Evolutionary conservation across 2,113 vertebrate species (phyloP).

Genomic region (Alligator sinensis): DNA sequence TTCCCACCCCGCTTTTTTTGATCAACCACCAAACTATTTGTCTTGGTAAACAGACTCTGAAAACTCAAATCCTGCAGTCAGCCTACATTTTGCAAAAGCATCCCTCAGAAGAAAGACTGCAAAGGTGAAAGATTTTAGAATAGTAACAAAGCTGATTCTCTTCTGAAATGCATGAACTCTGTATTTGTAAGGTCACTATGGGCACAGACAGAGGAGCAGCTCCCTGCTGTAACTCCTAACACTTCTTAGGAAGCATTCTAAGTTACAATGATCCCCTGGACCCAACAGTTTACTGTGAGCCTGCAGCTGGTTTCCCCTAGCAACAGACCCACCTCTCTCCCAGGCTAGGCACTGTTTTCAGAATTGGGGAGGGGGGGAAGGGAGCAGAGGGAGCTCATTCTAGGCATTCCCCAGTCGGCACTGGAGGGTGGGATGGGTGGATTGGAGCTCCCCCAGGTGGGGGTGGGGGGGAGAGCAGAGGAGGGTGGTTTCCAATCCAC

Average conservation of each 20-base stretch:
- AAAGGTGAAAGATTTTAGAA: not conserved
- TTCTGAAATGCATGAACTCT: not conserved
- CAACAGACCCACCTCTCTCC: too few relatives aligned
- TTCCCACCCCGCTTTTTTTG: slow-evolving; percentile 16
- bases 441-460: too few relatives aligned
- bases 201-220: not conserved
- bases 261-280: too few relatives aligned
- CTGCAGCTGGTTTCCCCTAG: too few relatives aligned
- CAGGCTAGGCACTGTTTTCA: too few relatives aligned
- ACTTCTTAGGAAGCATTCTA: not conserved
- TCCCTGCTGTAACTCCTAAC: not conserved
- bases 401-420: too few relatives aligned
- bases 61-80: not conserved
- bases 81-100: not conserved
- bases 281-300: too few relatives aligned
- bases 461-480: too few relatives aligned
- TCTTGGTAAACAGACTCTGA: not conserved
- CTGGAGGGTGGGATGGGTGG: too few relatives aligned
- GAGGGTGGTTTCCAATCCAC: too few relatives aligned
- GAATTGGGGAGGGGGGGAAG: too few relatives aligned
- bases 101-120: not conserved
- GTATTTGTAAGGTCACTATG: not conserved
- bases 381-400: too few relatives aligned
- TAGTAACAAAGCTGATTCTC: not conserved
- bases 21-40: slow-evolving; percentile 32